These are phyloP conservation scores for Tenualosa ilisha DNA, from an alignment of 2,797 vertebrate species.

Conservation along the genomic window DNA sequence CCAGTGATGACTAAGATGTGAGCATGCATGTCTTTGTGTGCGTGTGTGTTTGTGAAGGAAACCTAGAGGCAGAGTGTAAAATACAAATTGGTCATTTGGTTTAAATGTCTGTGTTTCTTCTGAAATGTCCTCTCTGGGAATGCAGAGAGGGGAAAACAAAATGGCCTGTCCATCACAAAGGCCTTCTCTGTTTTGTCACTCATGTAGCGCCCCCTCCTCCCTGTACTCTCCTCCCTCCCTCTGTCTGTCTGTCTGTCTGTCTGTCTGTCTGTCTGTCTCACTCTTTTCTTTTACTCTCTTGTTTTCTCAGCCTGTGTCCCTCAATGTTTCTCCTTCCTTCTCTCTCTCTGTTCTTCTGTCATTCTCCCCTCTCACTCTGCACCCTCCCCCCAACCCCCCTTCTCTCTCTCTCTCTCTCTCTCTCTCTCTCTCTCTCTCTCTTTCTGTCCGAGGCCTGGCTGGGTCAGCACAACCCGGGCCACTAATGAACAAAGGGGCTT, in stretches of 20 bases:
- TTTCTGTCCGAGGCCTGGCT: conserved; percentile 46
- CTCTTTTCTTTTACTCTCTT: background rate
- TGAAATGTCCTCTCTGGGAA: background rate
- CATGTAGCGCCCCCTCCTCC: background rate
- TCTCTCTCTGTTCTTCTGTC: background rate
- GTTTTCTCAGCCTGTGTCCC: conserved; percentile 2
- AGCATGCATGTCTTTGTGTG: background rate
- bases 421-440: background rate
- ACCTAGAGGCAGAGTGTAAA: background rate
- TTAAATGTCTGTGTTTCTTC: background rate
- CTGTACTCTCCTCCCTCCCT: conserved; percentile 7
- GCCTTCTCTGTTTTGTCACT: conserved; percentile 60
- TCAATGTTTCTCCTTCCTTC: background rate
- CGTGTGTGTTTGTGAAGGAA: background rate
- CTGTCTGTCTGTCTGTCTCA: background rate
- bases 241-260: background rate
- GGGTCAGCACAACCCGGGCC: conserved; percentile 63
- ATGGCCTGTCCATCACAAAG: conserved; percentile 68
- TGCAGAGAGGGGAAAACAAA: conserved; percentile 56
- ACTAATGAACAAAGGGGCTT: conserved; percentile 68
- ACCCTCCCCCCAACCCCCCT: background rate
- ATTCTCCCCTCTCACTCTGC: background rate
- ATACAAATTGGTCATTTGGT: background rate
- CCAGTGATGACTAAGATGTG: background rate
- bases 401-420: background rate